Conservation (phyloP, 2,113 vertebrate genomes). For the Hiodon alosoides region DNA sequence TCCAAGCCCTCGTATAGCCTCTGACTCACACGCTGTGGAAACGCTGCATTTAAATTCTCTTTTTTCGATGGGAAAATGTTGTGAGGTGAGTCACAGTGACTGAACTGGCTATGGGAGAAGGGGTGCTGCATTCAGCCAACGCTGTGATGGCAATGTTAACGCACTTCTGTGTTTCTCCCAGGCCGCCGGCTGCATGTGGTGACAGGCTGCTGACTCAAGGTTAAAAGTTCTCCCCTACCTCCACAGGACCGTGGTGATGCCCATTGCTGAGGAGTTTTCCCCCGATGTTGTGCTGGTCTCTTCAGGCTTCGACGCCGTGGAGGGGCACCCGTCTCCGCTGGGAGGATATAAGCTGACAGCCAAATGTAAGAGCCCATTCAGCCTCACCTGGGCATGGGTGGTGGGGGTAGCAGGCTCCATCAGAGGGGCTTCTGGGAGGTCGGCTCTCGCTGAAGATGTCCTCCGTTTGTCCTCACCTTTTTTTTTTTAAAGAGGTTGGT, state of each 20-base stretch:
- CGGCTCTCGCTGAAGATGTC: neutral
- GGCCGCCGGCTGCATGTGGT: no score
- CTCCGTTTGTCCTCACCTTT: neutral
- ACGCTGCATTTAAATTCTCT: neutral
- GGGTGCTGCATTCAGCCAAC: no score
- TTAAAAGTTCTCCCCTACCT: conserved; percentile 19
- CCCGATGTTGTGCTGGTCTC: conserved; percentile 92
- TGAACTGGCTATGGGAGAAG: no score
- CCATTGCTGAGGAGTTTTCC: conserved; percentile 87
- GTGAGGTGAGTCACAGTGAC: no score
- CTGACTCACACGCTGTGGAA: no score
- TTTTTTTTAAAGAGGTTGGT: no score
- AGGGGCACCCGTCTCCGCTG: conserved; percentile 85
- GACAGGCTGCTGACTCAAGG: neutral
- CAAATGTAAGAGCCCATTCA: conserved; percentile 75
- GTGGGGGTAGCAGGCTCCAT: neutral
- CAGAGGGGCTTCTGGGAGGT: neutral
- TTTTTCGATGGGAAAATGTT: no score
- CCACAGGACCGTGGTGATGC: conserved; percentile 88
- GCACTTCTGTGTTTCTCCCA: no score
- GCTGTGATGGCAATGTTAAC: no score
- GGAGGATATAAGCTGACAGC: conserved; percentile 89
- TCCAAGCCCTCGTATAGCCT: no score
- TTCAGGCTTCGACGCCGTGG: conserved; percentile 87
- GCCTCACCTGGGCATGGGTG: neutral